phyloP scores from a whole-genome alignment of 2,888 invertebrate genomes.

The Platycheirus albimanus region DNA sequence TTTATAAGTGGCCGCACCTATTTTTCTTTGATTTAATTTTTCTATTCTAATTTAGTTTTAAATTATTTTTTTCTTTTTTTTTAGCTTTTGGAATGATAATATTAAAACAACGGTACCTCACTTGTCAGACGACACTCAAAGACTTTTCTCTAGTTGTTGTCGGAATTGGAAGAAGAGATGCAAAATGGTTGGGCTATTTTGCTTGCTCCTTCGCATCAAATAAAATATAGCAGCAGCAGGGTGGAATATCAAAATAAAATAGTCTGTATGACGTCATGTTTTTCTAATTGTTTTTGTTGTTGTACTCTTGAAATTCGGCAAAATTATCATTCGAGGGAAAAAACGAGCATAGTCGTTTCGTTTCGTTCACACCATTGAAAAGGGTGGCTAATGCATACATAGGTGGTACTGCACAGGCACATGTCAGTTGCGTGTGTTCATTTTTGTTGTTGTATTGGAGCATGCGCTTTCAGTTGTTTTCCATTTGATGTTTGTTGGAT shows the following conservation, averaged over 20 bases:
- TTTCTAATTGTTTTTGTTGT: constrained; percentile 66
- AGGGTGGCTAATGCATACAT: not conserved
- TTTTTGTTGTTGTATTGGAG: no score
- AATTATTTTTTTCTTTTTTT: not conserved
- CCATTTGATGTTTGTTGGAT: not conserved
- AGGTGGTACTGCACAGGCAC: not conserved
- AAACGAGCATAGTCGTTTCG: constrained; percentile 4
- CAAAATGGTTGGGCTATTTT: constrained; percentile 6
- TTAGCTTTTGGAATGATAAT: not conserved
- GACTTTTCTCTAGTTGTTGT: constrained; percentile 15
- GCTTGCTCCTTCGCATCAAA: constrained; percentile 17
- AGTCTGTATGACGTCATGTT: constrained; percentile 61
- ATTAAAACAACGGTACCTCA: constrained; percentile 51
- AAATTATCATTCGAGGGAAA: constrained; percentile 4
- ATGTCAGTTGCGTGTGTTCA: no score
- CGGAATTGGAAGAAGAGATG: constrained; percentile 5
- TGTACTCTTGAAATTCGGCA: constrained; percentile 37
- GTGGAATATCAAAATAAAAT: constrained; percentile 32
- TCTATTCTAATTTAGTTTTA: not conserved
- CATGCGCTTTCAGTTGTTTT: constrained; percentile 8
- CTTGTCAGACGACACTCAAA: constrained; percentile 54
- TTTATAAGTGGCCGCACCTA: constrained; percentile 22
- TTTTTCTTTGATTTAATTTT: not conserved
- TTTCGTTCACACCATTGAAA: constrained; percentile 22
- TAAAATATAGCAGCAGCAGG: not conserved